Evolutionary conservation across 2,113 vertebrate genomes (phyloP), one percentile per base, ranked within the genome.

Genomic region (Ancistrus triradiatus): DNA sequence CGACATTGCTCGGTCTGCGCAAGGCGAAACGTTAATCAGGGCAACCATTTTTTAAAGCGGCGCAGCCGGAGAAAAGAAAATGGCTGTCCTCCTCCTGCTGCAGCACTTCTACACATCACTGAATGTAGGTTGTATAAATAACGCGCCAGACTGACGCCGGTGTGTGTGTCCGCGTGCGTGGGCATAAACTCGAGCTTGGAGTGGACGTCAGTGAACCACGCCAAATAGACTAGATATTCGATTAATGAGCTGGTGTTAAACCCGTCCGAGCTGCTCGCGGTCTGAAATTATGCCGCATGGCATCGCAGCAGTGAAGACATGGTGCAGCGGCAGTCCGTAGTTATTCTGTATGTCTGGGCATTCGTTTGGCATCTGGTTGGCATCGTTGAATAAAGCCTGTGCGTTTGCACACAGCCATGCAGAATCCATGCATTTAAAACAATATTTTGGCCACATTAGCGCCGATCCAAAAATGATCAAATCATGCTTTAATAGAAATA

Each of bases 11-110:
- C 3, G 10, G 19, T 51, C 37, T 18, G 40, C 17, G 18, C 15
- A 22, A 40, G 7, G 25, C 19, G 63, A 66, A 48, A 38, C 43
- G 63, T 21, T 59, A 18, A 66, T 58, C 64, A 50, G 31, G 53
- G 64, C 64, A 27, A 66, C 64, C 64, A 66, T 66, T 66, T 66
- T 59, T 66, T 28, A 55, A 53, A 13, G 44, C 44, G 15, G 44
- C 46, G 64, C 55, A 58, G 64, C 53, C 56, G 33, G 44, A 17
- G 46, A 66, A 63, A 66, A 66, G 64, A 66, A 66, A 66, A 66
- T 66, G 64, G 64, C 64, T 66, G 64, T 66, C 64, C 40, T 63
- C 40, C 27, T 35, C 35, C 27, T 66, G 24, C 43, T 64, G 33
- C 42, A 7, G 27, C 63, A 22, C 42, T 66, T 57, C 17, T 57